Percentiles rank a stretch among this genome's conserved stretches.
phyloP scores from a whole-genome alignment of 2,888 invertebrate species.

The Pherbina coryleti region DNA sequence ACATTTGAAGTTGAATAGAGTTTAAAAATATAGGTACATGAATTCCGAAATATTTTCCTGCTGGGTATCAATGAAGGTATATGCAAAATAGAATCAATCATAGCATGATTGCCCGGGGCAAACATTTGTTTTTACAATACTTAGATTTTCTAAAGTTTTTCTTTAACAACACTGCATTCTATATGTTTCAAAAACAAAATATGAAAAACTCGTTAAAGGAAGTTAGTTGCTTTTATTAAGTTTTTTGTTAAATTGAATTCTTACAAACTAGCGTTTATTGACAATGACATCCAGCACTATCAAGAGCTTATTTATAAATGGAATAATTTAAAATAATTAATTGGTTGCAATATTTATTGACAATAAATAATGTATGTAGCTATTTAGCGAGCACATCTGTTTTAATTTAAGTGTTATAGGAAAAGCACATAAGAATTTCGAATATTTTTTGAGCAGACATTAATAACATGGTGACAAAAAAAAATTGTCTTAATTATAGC shows the following conservation, averaged over 20 bases:
- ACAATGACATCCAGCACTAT: background rate
- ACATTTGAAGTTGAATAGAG: no score
- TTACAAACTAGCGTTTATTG: no score
- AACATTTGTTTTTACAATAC: no score
- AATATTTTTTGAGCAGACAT: background rate
- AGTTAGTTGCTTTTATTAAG: background rate
- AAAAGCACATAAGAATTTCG: background rate
- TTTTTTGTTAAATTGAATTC: background rate
- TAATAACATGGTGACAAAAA: background rate
- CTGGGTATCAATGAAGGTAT: no score
- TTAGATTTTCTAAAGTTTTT: background rate
- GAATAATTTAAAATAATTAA: slow-evolving; percentile 13
- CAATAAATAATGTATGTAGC: background rate
- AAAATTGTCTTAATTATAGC: no score
- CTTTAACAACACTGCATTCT: background rate
- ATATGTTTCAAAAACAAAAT: background rate
- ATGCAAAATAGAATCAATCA: no score
- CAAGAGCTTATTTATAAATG: background rate
- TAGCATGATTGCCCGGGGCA: no score
- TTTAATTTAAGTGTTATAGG: background rate
- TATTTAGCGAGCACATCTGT: background rate
- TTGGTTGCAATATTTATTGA: slow-evolving; percentile 6
- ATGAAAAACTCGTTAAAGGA: background rate
- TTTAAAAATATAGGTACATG: no score
- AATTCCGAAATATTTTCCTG: no score